These are phyloP conservation scores for Thryonomys swinderianus DNA, from an alignment of 2,113 vertebrate genomes.

Conservation along the genomic window DNA sequence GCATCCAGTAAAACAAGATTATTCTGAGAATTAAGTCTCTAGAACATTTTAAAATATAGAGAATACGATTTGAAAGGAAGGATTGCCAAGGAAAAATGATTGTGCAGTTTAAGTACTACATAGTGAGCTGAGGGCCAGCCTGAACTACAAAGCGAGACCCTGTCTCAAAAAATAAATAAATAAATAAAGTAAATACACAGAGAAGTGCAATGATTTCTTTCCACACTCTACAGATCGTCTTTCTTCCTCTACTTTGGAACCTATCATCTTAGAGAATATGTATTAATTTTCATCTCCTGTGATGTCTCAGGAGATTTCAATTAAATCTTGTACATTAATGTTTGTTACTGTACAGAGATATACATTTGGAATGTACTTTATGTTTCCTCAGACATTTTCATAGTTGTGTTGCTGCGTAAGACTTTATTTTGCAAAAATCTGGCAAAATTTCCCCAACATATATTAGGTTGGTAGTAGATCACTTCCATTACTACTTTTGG, in stretches of 20 bases:
- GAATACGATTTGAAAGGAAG: neutral
- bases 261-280: neutral
- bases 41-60: neutral
- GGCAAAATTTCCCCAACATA: neutral
- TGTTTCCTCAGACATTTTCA: neutral
- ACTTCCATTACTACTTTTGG: neutral
- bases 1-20: neutral
- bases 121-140: too few relatives aligned
- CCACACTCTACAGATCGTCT: neutral
- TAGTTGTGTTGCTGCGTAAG: neutral
- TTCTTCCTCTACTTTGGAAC: neutral
- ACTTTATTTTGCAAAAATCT: conserved; percentile 34
- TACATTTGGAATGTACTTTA: neutral
- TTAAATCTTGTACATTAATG: neutral
- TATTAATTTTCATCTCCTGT: neutral
- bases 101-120: neutral
- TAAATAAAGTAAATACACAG: neutral
- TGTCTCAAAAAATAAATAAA: too few relatives aligned
- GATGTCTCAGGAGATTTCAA: conserved; percentile 31
- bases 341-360: neutral
- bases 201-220: neutral
- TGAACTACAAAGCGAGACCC: too few relatives aligned
- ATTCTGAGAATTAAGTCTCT: neutral
- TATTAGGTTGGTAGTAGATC: neutral
- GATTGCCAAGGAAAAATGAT: neutral